Conservation (phyloP, 2,888 invertebrate genomes). For the Pammene aurita region DNA sequence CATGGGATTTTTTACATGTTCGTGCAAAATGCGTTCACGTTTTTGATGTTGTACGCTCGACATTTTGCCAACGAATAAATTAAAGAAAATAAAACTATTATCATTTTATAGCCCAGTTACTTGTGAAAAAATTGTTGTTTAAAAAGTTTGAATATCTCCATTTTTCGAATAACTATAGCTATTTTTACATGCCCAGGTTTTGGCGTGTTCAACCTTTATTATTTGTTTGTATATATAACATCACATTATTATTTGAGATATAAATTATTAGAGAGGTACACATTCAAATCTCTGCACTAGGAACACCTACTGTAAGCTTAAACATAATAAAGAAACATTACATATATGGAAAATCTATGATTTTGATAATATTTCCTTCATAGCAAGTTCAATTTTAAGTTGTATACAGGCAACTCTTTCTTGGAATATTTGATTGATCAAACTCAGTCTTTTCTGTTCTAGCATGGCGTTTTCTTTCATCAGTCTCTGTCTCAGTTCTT, state of each 20-base stretch:
- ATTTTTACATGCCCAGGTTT: no score
- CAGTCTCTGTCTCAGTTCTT: slow-evolving; percentile 70
- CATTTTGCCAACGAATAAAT: no score
- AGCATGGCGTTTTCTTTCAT: slow-evolving; percentile 86
- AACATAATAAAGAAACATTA: slow-evolving; percentile 17
- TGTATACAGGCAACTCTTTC: slow-evolving; percentile 88
- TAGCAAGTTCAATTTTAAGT: slow-evolving; percentile 86
- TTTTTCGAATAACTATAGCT: no score
- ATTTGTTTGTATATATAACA: no score
- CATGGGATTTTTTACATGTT: no score
- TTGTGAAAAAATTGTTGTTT: no score
- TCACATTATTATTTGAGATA: slow-evolving; percentile 41
- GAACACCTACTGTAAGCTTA: slow-evolving; percentile 32
- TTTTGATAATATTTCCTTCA: slow-evolving; percentile 81
- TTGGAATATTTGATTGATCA: slow-evolving; percentile 88
- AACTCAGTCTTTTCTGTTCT: slow-evolving; percentile 86
- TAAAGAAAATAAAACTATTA: no score
- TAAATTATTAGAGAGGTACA: slow-evolving; percentile 36
- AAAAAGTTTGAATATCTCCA: no score
- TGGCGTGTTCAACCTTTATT: no score
- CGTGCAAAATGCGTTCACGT: no score
- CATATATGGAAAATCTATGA: slow-evolving; percentile 53
- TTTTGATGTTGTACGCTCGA: no score
- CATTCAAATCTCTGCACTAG: slow-evolving; percentile 35
- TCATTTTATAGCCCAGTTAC: no score